Evolutionary conservation across 2,888 invertebrate genomes (phyloP), one percentile per base, ranked within the genome.

Genomic region (Parelbella ahira): DNA sequence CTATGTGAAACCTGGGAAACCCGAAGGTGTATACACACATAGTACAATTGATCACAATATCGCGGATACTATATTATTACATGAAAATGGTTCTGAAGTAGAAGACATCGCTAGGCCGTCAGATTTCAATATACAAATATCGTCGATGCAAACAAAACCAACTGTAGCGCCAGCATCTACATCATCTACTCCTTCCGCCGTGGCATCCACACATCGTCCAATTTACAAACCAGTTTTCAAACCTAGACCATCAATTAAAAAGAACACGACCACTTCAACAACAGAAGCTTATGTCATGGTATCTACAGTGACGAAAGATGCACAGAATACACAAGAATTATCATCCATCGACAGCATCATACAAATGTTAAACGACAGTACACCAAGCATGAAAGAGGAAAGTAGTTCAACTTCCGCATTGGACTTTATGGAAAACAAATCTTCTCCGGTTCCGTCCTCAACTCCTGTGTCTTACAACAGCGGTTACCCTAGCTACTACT

Each of bases 31-130:
- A 10, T 88, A 84, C 48, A 73, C 76, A 0, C 89, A 90, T 33
- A 91, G 90, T 51, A 88, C 88, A 15, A 91, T 91, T 20, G 88
- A 90, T 3, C 90, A 91, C 55, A 88, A 88, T 1, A 78, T 88
- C 0, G 90, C 92, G 5, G 93, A 93, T 44, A 91, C 93, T 0
- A 86, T 91, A 37, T 61, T 93, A 0, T 68, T 91, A 1, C 89
- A 91, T 50, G 68, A 73, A 42, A 89, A 90, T 53, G 91, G 90
- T 32, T 80, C 89, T 9, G 78, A 89, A 15, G 90, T 89, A 0
- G 80, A 87, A 46, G 89, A 89, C 46, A 74, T 87, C 0, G 80
- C 70, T 0, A 74, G 87, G 47, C 88, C 88, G 0, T 84, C 84
- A 47, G 91, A 90, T 56, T 88, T 88, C 34, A 77, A 80, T 50